These are phyloP conservation scores for Rynchops niger DNA, from an alignment of 2,113 vertebrate genomes.

Conservation along the genomic window DNA sequence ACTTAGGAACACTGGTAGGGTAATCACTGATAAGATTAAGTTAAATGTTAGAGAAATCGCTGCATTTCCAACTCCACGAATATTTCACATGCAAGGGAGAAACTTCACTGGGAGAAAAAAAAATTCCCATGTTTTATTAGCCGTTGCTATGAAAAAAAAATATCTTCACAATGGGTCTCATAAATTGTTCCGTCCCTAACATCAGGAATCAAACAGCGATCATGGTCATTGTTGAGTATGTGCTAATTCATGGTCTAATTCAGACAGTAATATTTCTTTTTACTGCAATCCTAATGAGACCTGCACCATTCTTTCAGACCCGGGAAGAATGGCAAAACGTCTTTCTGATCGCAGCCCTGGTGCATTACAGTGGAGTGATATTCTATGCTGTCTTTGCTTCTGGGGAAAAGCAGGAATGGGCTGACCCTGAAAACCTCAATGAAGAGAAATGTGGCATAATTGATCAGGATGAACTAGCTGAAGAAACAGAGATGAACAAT, in stretches of 20 bases:
- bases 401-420: conserved; percentile 97
- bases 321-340: conserved; percentile 98
- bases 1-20: background rate
- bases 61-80: background rate
- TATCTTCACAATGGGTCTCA: background rate
- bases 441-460: conserved; percentile 94
- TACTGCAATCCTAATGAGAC: background rate
- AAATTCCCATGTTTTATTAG: background rate
- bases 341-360: conserved; percentile 92
- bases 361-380: conserved; percentile 94
- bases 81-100: background rate
- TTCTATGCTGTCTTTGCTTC: conserved; percentile 97
- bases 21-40: background rate
- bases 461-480: conserved; percentile 89
- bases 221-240: background rate
- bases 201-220: background rate
- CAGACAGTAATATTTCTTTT: background rate
- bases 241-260: background rate
- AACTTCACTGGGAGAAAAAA: background rate
- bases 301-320: conserved; percentile 77
- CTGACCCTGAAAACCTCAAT: conserved; percentile 86
- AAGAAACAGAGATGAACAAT: conserved; percentile 87
- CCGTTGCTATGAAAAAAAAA: background rate
- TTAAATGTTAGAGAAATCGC: background rate
- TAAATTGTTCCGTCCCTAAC: background rate